Percentiles rank a stretch among this genome's conserved stretches.
These are phyloP conservation scores for Podarcis cretensis DNA, from an alignment of 2,113 vertebrate species.

Conservation along the genomic window DNA sequence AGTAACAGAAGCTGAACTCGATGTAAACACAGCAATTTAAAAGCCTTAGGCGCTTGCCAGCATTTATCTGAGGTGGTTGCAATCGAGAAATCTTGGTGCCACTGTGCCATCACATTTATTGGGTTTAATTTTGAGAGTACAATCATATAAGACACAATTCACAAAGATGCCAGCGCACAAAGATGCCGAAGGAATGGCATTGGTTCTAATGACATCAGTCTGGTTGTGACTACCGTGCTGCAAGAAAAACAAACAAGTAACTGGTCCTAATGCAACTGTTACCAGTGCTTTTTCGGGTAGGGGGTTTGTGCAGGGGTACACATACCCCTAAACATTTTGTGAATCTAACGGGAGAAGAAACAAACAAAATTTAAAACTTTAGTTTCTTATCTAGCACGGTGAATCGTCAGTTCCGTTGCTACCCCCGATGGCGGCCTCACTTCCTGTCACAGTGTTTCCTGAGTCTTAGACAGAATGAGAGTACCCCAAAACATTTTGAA, in stretches of 20 bases:
- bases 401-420: too few species aligned
- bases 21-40: neutral
- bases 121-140: neutral
- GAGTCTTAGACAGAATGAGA: too few species aligned
- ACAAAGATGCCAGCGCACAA: neutral
- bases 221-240: neutral
- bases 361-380: too few species aligned
- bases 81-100: slow-evolving; percentile 17
- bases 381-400: too few species aligned
- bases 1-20: neutral
- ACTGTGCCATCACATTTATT: neutral
- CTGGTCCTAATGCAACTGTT: neutral
- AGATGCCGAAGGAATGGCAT: neutral
- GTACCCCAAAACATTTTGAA: too few species aligned
- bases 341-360: too few species aligned
- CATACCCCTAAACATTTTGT: too few species aligned
- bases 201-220: neutral
- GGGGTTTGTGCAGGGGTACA: too few species aligned
- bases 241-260: neutral
- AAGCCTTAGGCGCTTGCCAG: neutral
- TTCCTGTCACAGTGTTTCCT: too few species aligned
- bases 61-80: neutral
- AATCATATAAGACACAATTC: neutral
- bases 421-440: too few species aligned
- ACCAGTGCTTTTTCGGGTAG: neutral